Evolutionary conservation across 2,113 vertebrate species (phyloP).

Genomic region (Notarius quadriscutis): DNA sequence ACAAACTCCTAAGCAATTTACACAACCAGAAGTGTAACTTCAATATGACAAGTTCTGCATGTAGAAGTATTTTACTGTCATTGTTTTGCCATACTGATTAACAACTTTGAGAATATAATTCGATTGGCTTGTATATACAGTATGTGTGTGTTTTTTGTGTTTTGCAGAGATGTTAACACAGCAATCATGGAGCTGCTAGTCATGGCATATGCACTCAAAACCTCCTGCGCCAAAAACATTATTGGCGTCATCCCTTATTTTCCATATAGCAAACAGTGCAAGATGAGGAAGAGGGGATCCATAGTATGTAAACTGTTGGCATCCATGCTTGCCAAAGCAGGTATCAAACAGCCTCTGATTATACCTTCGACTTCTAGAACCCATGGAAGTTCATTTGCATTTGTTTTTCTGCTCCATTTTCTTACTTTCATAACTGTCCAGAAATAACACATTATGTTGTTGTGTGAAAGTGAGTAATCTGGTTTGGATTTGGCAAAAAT

Average conservation of each 20-base stretch:
- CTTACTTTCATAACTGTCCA: neutral
- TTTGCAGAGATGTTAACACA: constrained; percentile 90
- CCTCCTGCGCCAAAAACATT: constrained; percentile 93
- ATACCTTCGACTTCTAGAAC: neutral
- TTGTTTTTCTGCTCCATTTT: neutral
- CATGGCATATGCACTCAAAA: constrained; percentile 96
- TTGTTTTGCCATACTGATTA: neutral
- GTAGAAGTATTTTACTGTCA: neutral
- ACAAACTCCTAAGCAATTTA: neutral
- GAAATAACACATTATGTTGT: neutral
- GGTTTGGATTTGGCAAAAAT: neutral
- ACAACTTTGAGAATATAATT: neutral
- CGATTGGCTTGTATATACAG: neutral
- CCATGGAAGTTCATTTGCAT: neutral
- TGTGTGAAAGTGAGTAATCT: neutral
- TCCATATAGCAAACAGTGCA: constrained; percentile 99
- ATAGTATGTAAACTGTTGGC: constrained; percentile 97
- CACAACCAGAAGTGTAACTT: neutral
- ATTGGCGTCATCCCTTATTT: constrained; percentile 98
- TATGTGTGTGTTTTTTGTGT: neutral
- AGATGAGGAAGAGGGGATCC: constrained; percentile 97
- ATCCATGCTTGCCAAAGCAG: constrained; percentile 95
- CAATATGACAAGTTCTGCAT: neutral
- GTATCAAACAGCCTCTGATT: constrained; percentile 62
- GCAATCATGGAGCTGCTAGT: constrained; percentile 97